Conservation (phyloP, 2,888 invertebrate genomes). For the Machimus rusticus region DNA sequence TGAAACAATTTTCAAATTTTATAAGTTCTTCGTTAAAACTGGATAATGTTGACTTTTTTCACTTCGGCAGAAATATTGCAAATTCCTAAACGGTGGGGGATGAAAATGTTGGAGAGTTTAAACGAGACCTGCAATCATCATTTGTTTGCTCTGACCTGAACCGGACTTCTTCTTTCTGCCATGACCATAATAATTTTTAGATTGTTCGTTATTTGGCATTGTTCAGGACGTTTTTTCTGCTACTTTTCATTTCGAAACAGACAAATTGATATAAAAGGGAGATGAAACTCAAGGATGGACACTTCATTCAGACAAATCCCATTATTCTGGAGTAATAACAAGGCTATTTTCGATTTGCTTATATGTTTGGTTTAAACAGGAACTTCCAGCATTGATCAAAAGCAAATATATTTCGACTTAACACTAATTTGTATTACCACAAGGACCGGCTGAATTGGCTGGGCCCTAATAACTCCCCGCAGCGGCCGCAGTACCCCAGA, state of each 20-base stretch:
- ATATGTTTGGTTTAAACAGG: neutral
- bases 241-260: neutral
- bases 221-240: neutral
- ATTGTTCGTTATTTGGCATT: neutral
- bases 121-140: neutral
- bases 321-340: neutral
- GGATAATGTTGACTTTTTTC: neutral
- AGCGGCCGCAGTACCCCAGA: neutral
- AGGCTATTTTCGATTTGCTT: neutral
- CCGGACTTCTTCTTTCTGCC: neutral
- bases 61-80: neutral
- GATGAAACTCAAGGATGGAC: neutral
- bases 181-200: neutral
- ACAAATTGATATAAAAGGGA: neutral
- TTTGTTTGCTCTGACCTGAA: neutral
- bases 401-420: slow-evolving; percentile 16
- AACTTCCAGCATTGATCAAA: slow-evolving; percentile 11
- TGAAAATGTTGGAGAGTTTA: neutral
- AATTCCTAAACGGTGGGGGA: neutral
- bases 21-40: neutral
- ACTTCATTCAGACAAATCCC: neutral
- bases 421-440: slow-evolving; percentile 31
- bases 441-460: neutral
- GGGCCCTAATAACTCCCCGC: neutral
- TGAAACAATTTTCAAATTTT: neutral